Evolutionary conservation across 2,888 invertebrate species (phyloP).

Genomic region (Coremacera marginata): DNA sequence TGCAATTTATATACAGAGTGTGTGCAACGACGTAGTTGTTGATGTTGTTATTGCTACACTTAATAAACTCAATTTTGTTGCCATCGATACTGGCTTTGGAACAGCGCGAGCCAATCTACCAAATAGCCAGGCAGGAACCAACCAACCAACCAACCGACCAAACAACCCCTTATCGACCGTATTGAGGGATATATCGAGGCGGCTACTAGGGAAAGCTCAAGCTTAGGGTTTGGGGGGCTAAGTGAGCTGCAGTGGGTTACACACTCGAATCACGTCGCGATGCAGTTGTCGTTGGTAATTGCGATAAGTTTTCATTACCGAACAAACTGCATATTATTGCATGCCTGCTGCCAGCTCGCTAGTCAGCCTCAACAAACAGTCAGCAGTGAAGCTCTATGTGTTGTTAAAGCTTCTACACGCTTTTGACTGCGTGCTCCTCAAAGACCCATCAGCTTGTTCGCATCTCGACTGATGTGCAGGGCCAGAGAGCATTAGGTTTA

Average conservation of each 20-base stretch:
- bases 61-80: slow-evolving; percentile 60
- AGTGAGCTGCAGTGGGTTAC: slow-evolving; percentile 35
- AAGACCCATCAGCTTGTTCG: not conserved
- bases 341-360: not conserved
- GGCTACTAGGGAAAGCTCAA: slow-evolving; percentile 47
- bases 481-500: slow-evolving; percentile 4
- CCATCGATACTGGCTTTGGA: slow-evolving; percentile 21
- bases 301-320: slow-evolving; percentile 36
- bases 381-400: not conserved
- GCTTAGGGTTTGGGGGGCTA: slow-evolving; percentile 41
- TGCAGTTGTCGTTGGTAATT: slow-evolving; percentile 37
- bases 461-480: too few relatives aligned
- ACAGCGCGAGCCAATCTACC: slow-evolving; percentile 14
- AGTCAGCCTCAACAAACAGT: not conserved
- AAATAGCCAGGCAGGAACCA: too few relatives aligned
- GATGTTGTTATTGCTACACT: slow-evolving; percentile 41
- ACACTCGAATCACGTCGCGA: slow-evolving; percentile 41
- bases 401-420: not conserved
- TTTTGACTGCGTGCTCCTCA: not conserved
- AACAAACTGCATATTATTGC: slow-evolving; percentile 36
- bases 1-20: not conserved
- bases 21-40: not conserved
- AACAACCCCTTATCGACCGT: not conserved
- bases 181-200: not conserved
- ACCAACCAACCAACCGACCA: not conserved